Percentiles rank a stretch among this genome's conserved stretches.
These are phyloP conservation scores for Marisa cornuarietis DNA, from an alignment of 1,140 invertebrate genomes.

Conservation along the genomic window DNA sequence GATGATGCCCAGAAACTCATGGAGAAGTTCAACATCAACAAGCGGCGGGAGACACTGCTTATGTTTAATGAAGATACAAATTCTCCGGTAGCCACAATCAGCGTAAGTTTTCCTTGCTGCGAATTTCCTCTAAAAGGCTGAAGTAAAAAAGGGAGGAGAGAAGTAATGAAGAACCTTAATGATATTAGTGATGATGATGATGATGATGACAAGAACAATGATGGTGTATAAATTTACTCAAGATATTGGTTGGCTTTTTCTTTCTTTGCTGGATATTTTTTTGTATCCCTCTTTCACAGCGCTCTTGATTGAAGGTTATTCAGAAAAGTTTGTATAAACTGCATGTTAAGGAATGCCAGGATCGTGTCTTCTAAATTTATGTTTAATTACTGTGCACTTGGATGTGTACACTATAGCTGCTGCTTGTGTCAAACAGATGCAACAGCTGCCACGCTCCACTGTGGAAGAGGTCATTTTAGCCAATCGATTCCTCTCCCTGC, in stretches of 20 bases:
- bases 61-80: constrained; percentile 90
- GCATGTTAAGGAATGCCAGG: no score
- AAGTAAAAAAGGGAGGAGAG: neutral
- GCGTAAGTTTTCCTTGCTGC: constrained; percentile 40
- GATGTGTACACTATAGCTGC: neutral
- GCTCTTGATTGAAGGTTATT: neutral
- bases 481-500: constrained; percentile 89
- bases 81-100: constrained; percentile 83
- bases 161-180: neutral
- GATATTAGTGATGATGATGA: neutral
- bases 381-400: no score
- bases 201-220: no score
- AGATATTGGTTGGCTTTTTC: neutral
- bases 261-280: neutral
- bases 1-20: constrained; percentile 61
- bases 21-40: constrained; percentile 69
- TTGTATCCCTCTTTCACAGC: neutral
- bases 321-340: no score
- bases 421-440: constrained; percentile 44
- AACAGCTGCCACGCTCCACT: constrained; percentile 67
- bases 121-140: neutral
- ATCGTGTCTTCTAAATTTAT: no score
- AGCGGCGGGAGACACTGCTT: constrained; percentile 81
- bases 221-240: neutral
- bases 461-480: constrained; percentile 87